These are phyloP conservation scores for Kryphioiulus occultus DNA, from an alignment of 2,888 invertebrate genomes.

Conservation along the genomic window DNA sequence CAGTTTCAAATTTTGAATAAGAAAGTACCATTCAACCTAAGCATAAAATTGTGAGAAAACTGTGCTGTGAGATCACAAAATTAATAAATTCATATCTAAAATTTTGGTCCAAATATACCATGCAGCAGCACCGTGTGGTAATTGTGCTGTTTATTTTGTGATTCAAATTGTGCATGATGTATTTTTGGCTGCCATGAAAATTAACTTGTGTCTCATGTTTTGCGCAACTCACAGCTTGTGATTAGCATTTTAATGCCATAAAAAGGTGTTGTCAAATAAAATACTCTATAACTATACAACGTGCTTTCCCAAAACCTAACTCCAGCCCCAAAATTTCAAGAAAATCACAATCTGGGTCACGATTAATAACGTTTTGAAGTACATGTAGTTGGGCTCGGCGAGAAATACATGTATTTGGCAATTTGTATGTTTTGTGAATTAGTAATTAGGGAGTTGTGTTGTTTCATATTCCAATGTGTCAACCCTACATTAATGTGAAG, in stretches of 20 bases:
- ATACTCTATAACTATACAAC: background rate
- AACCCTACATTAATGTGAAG: background rate
- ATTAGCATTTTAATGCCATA: background rate
- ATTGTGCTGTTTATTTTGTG: no score
- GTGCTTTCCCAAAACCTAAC: background rate
- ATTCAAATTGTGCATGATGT: no score
- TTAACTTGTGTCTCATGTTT: no score
- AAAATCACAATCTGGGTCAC: conserved; percentile 2
- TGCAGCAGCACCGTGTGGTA: no score
- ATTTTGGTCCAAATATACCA: no score
- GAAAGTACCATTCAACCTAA: no score
- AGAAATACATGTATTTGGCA: conserved; percentile 1
- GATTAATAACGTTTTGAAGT: background rate
- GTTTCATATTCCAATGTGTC: background rate
- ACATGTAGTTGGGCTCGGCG: background rate
- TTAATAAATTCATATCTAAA: no score
- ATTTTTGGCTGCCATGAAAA: no score
- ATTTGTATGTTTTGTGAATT: conserved; percentile 16
- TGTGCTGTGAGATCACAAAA: no score
- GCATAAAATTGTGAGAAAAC: no score
- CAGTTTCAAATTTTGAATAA: no score
- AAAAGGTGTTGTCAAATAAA: background rate
- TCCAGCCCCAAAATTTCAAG: background rate
- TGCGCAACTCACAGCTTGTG: no score
- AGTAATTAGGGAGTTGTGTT: background rate